Evolutionary conservation across 2,113 vertebrate species (phyloP).

Genomic region (Theristicus caerulescens): DNA sequence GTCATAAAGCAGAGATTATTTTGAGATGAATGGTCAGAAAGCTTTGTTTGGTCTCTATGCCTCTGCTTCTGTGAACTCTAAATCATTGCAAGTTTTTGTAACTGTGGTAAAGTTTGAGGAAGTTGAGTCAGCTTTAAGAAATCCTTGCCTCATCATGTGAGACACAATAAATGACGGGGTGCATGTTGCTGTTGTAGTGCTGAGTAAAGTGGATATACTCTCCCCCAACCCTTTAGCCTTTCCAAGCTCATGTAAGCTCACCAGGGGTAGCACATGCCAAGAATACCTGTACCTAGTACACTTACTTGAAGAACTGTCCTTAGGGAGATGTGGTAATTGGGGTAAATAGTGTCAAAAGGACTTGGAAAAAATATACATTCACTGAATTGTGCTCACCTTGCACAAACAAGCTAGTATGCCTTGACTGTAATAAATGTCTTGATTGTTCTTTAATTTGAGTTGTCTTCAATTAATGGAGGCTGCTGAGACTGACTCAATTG

Average conservation of each 20-base stretch:
- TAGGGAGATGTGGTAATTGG: neutral
- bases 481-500: neutral
- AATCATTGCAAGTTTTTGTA: neutral
- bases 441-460: neutral
- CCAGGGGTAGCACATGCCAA: neutral
- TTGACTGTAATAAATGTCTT: neutral
- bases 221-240: neutral
- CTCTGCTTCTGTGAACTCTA: neutral
- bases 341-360: neutral
- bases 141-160: neutral
- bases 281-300: neutral
- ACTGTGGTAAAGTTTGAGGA: neutral
- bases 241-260: neutral
- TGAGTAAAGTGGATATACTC: neutral
- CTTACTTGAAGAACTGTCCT: neutral
- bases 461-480: neutral
- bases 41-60: neutral
- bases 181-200: neutral
- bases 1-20: neutral
- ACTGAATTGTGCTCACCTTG: neutral
- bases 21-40: neutral
- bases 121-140: constrained; percentile 3
- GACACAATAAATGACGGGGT: neutral
- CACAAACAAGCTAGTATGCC: neutral
- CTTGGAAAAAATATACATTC: neutral